Conservation (phyloP, 35 echinoderm and acorn worm genomes). For the Apostichopus californicus region DNA sequence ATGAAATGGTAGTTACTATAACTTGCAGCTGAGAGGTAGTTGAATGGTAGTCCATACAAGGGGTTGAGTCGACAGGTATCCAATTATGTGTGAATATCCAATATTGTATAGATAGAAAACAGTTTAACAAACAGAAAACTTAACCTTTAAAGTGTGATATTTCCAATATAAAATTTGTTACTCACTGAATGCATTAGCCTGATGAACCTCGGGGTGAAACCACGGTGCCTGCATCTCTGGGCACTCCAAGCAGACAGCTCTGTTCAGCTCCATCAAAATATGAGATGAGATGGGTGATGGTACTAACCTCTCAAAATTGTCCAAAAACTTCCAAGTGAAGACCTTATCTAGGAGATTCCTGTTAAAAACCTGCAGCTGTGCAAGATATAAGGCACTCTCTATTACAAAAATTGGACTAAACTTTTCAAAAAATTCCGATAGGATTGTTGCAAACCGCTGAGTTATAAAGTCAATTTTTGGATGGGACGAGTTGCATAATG, state of each 20-base stretch:
- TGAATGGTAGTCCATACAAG: neutral
- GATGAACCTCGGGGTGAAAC: slow-evolving; percentile 49
- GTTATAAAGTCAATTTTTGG: neutral
- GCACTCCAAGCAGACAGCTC: slow-evolving; percentile 62
- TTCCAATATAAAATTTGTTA: neutral
- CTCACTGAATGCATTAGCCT: slow-evolving; percentile 22
- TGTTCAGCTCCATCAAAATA: slow-evolving; percentile 53
- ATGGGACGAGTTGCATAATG: slow-evolving; percentile 21
- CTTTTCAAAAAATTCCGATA: slow-evolving; percentile 34
- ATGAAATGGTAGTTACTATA: neutral
- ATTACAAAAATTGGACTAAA: slow-evolving; percentile 31
- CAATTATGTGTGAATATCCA: neutral
- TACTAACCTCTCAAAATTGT: slow-evolving; percentile 19
- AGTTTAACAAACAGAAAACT: neutral
- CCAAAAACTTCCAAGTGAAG: slow-evolving; percentile 40
- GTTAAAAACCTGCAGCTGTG: slow-evolving; percentile 52
- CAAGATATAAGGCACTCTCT: slow-evolving; percentile 24
- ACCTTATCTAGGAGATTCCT: slow-evolving; percentile 27
- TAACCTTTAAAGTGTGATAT: neutral
- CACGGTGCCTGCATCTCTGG: slow-evolving; percentile 65
- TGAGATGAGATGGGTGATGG: neutral
- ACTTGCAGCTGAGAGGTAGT: neutral
- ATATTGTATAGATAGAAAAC: neutral
- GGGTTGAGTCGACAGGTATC: too few species aligned
- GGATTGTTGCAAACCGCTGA: slow-evolving; percentile 4